phyloP scores from a whole-genome alignment of 1,140 invertebrate species.

The Mycetomoellerius zeteki region DNA sequence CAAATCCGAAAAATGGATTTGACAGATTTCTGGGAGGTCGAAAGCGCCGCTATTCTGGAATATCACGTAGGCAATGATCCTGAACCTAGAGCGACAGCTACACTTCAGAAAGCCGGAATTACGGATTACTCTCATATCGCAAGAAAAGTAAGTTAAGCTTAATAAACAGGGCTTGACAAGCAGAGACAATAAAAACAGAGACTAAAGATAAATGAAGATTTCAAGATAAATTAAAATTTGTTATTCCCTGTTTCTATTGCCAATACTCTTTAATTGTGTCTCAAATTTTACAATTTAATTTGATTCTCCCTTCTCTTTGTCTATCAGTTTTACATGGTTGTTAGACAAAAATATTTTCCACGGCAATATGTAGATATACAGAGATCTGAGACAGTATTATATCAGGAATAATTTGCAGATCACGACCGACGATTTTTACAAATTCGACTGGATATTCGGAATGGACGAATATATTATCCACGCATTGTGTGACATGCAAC shows the following conservation, averaged over 20 bases:
- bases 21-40: slow-evolving; percentile 92
- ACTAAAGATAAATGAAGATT: too few relatives aligned
- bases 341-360: neutral
- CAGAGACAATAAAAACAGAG: too few relatives aligned
- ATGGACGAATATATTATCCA: slow-evolving; percentile 95
- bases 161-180: too few relatives aligned
- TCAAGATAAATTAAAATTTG: too few relatives aligned
- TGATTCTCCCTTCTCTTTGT: neutral
- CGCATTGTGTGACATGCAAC: slow-evolving; percentile 89
- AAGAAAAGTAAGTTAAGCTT: slow-evolving; percentile 88
- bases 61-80: slow-evolving; percentile 95
- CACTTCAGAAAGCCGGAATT: slow-evolving; percentile 90
- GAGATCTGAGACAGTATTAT: neutral
- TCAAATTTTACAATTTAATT: neutral
- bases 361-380: neutral
- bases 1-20: slow-evolving; percentile 89
- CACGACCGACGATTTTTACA: slow-evolving; percentile 90
- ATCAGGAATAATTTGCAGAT: slow-evolving; percentile 86
- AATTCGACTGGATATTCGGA: slow-evolving; percentile 95
- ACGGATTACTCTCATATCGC: slow-evolving; percentile 92
- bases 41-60: slow-evolving; percentile 94
- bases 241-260: too few relatives aligned
- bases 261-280: too few relatives aligned
- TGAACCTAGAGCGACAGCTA: slow-evolving; percentile 91
- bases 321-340: neutral